Evolutionary conservation across 2,888 invertebrate species (phyloP), one percentile per base, ranked within the genome.

Genomic region (Zaprionus lineosus): DNA sequence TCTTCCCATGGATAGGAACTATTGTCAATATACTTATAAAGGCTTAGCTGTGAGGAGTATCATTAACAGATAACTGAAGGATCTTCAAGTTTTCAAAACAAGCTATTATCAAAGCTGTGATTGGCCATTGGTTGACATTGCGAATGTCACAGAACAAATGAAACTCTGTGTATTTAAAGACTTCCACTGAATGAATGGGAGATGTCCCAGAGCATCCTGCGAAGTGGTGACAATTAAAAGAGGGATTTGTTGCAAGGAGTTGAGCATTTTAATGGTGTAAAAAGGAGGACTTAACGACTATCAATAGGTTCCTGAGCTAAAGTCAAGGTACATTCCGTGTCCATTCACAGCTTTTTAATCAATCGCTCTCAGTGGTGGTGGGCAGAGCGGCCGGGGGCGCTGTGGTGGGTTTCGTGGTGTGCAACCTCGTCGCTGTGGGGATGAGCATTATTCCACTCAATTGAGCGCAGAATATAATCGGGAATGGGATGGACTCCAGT

Each of bases 271-370:
- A 41, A 11, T 46, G 9, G n/a, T 8, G 36, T 28, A 26, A 46
- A 39, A 16, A 46, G n/a, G n/a, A n/a, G n/a, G n/a, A n/a, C 68
- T 68, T 74, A 61, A 28, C 15, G 31, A 18, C 62, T 68, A 74
- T 14, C 4, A 28, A 47, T 15, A 55, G 7, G 21, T 47, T 28
- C 40, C 14, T 28, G 51, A 48, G 68, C 43, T 21, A 19, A 41
- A 62, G 56, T 61, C 6, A 29, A 3, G 3, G 29, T 29, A 29
- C 29, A 21, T 3, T 21, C 7, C 7, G 21, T 21, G 3, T 24
- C 68, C 53, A 16, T 39, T 52, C 69, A 55, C 51, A 48, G 36
- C 47, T 74, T 31, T n/a, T 5, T 9, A 7, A 28, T 5, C 15
- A n/a, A 26, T 34, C 26, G 5, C 16, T 12, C 3, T 3, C 7